Conservation (phyloP, 2,113 vertebrate species). For the Neodon shergylaensis region DNA sequence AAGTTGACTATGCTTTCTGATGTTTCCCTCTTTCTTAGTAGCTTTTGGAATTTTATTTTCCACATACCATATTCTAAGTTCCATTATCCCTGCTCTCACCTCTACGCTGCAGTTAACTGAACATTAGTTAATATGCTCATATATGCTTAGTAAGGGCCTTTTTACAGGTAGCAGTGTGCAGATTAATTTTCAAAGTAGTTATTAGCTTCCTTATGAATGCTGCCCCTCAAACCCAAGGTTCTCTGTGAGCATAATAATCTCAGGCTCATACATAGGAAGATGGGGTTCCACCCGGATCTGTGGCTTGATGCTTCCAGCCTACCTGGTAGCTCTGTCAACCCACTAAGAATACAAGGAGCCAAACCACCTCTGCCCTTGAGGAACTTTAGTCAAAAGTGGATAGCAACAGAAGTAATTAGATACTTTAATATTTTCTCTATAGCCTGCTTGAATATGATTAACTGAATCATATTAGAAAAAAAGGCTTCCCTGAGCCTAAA, state of each 20-base stretch:
- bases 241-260: neutral
- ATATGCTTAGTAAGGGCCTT: neutral
- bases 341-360: neutral
- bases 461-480: neutral
- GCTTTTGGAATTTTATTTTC: conserved; percentile 18
- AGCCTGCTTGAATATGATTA: conserved; percentile 1
- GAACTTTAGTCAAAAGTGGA: neutral
- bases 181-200: neutral
- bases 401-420: neutral
- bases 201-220: neutral
- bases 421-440: neutral
- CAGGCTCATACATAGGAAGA: neutral
- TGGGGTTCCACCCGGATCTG: neutral
- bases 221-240: neutral
- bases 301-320: neutral
- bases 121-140: no score
- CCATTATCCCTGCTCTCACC: neutral
- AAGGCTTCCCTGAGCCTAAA: neutral
- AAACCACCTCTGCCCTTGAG: neutral
- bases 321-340: neutral
- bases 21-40: neutral
- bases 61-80: neutral
- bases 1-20: neutral
- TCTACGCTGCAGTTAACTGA: neutral
- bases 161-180: neutral